phyloP scores from a whole-genome alignment of 2,797 vertebrate genomes.

The Sebastes melanostomus region DNA sequence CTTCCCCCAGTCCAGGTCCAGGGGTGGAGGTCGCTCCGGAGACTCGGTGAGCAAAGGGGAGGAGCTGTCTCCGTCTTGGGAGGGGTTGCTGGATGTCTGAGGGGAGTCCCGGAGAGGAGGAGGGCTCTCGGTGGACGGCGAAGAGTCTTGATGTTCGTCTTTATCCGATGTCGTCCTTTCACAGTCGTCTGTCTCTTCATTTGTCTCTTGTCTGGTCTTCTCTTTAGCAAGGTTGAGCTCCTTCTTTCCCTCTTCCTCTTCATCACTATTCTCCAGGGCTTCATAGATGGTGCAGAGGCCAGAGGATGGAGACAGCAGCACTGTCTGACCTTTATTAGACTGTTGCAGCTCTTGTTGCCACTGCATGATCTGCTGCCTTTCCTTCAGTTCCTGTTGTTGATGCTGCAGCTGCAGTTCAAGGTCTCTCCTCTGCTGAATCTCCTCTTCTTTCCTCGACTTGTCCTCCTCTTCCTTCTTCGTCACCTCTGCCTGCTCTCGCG shows the following conservation, averaged over 20 bases:
- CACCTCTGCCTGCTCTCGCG: slow-evolving; percentile 36
- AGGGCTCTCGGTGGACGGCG: slow-evolving; percentile 6
- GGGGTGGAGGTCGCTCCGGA: slow-evolving; percentile 61
- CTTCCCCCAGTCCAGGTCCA: slow-evolving; percentile 83
- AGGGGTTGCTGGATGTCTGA: slow-evolving; percentile 7
- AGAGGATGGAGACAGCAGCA: slow-evolving; percentile 73
- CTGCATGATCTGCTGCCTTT: slow-evolving; percentile 81
- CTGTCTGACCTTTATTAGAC: slow-evolving; percentile 54
- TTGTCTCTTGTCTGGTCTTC: neutral
- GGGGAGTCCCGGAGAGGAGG: slow-evolving; percentile 39
- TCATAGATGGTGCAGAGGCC: slow-evolving; percentile 90
- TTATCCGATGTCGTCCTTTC: slow-evolving; percentile 23
- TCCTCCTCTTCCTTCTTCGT: slow-evolving; percentile 46
- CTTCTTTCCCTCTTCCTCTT: slow-evolving; percentile 57
- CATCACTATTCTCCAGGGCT: slow-evolving; percentile 81
- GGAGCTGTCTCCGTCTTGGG: slow-evolving; percentile 36
- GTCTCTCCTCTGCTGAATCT: slow-evolving; percentile 61
- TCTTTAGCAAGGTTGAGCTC: slow-evolving; percentile 6
- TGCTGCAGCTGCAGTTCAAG: slow-evolving; percentile 78
- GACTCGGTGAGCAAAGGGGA: slow-evolving; percentile 28
- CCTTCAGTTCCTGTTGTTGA: slow-evolving; percentile 78
- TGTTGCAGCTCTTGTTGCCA: slow-evolving; percentile 82
- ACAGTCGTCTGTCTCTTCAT: neutral
- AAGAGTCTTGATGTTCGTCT: slow-evolving; percentile 12
- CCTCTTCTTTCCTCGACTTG: slow-evolving; percentile 17